Base-by-base conservation (phyloP, 2,113 vertebrate genomes). In the Hirundichthys speculiger region DNA sequence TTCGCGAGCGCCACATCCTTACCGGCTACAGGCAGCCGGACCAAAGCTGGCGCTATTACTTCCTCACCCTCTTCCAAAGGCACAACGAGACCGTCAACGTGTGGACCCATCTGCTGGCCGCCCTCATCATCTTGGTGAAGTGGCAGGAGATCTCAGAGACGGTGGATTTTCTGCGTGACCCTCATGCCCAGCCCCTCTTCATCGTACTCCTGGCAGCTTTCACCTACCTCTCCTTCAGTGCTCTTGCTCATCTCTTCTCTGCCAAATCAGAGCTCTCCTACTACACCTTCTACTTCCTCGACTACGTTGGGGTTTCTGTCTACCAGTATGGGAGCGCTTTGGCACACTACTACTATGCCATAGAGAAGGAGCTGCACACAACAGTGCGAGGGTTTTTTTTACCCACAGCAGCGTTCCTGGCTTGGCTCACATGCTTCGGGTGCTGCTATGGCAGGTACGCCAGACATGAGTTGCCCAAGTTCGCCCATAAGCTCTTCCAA, bases 251-350 rank as follows among this genome's bases (percentile, higher is more conserved):
- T 73, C 95, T 99, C 38, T 90, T 99, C 76, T 95, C 96, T 46
- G 96, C 97, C 86, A 96, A 96, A 39, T 99, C 97, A 0, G 96
- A 98, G 91, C 94, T 98, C 84, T 98, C 96, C 80, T 96, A 95
- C 79, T 99, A 96, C 82, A 85, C 92, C 41, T 99, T 98, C 89
- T 99, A 96, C 91, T 99, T 99, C 88, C 70, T 99, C 88, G 96
- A 99, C 91, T 99, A 99, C 0, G 94, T 99, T 39, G 97, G 97
- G 0, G 96, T 99, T 0, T 94, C 97, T 0, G 75, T 95, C 3
- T 99, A 99, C 88, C 97, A 99, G 83, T 99, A 96, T 0, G 93
- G 95, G 85, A 98, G 97, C 0, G 97, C 95, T 9, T 75, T 98
- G 73, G 93, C 82, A 0, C 97, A 99, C 73, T 98, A 95, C 83